Evolutionary conservation across 2,113 vertebrate species (phyloP), one percentile per base, ranked within the genome.

Genomic region (Lasiurus cinereus): DNA sequence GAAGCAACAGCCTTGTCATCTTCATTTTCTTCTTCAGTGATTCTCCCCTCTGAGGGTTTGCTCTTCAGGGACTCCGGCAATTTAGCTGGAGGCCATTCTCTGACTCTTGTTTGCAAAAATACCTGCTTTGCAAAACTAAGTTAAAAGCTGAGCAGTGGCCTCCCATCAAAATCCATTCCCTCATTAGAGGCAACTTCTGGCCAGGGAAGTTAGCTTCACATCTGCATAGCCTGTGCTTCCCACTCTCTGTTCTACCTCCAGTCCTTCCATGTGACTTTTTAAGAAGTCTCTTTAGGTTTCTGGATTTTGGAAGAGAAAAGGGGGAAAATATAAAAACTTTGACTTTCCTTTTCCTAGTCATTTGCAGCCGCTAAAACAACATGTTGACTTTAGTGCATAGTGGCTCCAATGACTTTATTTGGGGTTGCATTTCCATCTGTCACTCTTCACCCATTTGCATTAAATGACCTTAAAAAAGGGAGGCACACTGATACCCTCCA

Each of bases 21-120:
- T 98, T 98, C 98, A 98, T 98, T 98, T 98, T 98, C 98, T 98
- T 98, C 98, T 98, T 98, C 98, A 98, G 97, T 98, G 98, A 98
- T 96, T 98, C 96, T 97, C 91, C 88, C 89, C 98, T 98, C 98
- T 86, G 96, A 98, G 98, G 98, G 95, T 98, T 98, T 97, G 96
- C 96, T 98, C 98, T 98, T 97, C 93, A 91, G 98, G 98, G 98
- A 98, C 96, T 97, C 95, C 97, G 96, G 97, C 96, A 95, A 98
- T 98, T 98, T 98, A 98, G 98, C 98, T 97, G 22, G 97, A 98
- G 98, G 98, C 98, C 97, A 97, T 96, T 97, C 98, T 98, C 97
- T 98, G 98, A 98, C 98, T 98, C 98, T 97, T 96, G 90, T 95
- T 98, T 98, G 97, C 95, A 98, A 97, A 98, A 98, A 88, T 98